Conservation (phyloP, 2,797 vertebrate genomes). For the Gila robusta region DNA sequence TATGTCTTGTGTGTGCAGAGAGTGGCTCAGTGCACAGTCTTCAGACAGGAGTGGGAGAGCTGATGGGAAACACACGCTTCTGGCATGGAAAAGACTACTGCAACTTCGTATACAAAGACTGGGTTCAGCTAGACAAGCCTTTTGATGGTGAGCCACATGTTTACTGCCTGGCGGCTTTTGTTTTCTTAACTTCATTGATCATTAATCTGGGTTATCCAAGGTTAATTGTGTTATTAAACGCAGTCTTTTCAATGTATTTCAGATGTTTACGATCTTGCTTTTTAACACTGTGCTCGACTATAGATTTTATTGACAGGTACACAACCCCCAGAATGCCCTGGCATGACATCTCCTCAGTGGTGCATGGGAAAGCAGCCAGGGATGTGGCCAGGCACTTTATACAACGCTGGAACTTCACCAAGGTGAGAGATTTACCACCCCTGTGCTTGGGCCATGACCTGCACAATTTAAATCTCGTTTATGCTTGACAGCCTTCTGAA, state of each 20-base stretch:
- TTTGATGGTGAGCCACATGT: slow-evolving; percentile 87
- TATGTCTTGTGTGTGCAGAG: slow-evolving; percentile 70
- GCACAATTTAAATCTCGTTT: slow-evolving; percentile 17
- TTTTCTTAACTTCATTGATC: neutral
- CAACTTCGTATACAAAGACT: slow-evolving; percentile 98
- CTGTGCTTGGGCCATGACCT: neutral
- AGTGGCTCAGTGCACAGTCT: slow-evolving; percentile 86
- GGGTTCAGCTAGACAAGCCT: slow-evolving; percentile 97
- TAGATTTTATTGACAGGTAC: slow-evolving; percentile 97
- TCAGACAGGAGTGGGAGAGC: slow-evolving; percentile 89
- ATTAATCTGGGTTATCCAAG: slow-evolving; percentile 1
- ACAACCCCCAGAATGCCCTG: slow-evolving; percentile 96
- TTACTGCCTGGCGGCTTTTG: slow-evolving; percentile 22
- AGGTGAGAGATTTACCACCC: slow-evolving; percentile 72
- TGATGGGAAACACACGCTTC: slow-evolving; percentile 93
- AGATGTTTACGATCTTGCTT: slow-evolving; percentile 11
- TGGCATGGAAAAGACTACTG: slow-evolving; percentile 99
- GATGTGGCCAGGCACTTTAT: slow-evolving; percentile 96
- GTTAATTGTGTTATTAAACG: slow-evolving; percentile 25
- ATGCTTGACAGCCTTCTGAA: neutral
- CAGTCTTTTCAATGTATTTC: neutral
- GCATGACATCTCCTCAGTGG: slow-evolving; percentile 93
- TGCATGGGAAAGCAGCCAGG: slow-evolving; percentile 90
- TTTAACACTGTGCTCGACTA: neutral
- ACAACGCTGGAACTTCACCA: slow-evolving; percentile 98